Evolutionary conservation across 2,113 vertebrate genomes (phyloP).

Genomic region (Thunnus maccoyii): DNA sequence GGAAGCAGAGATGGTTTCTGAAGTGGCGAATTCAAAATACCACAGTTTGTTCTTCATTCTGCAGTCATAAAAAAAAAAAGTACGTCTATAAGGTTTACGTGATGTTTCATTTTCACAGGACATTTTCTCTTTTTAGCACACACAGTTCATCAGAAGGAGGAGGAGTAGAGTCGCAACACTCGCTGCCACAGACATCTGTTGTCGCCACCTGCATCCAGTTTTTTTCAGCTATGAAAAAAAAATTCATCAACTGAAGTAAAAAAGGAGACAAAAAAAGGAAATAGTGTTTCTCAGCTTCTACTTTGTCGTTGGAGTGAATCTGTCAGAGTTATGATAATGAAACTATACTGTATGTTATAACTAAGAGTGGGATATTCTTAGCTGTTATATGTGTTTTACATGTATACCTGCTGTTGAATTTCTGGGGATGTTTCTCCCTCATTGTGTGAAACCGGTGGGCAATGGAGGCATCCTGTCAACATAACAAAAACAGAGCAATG

Average conservation of each 20-base stretch:
- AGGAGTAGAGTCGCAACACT: slow-evolving; percentile 13
- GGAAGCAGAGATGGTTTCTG: slow-evolving; percentile 94
- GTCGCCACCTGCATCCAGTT: slow-evolving; percentile 28
- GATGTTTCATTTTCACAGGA: slow-evolving; percentile 32
- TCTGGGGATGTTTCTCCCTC: slow-evolving; percentile 96
- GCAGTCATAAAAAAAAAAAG: slow-evolving; percentile 26
- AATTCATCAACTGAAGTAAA: not conserved
- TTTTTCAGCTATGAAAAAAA: slow-evolving; percentile 24
- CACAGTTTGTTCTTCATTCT: slow-evolving; percentile 98
- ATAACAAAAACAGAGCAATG: not conserved
- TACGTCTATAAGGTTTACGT: slow-evolving; percentile 4
- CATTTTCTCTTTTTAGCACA: slow-evolving; percentile 15
- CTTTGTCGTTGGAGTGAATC: not conserved
- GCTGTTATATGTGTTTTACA: not conserved
- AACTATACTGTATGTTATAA: not conserved
- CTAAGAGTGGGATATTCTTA: not conserved
- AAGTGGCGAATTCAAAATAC: slow-evolving; percentile 97
- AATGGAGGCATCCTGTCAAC: slow-evolving; percentile 92
- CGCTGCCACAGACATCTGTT: slow-evolving; percentile 50
- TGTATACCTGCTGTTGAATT: slow-evolving; percentile 96
- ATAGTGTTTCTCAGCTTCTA: not conserved
- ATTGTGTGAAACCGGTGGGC: slow-evolving; percentile 94
- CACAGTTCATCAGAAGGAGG: not conserved
- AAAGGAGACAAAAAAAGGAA: not conserved
- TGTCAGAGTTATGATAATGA: slow-evolving; percentile 2